phyloP scores from a whole-genome alignment of 2,113 vertebrate species.

The Pelmatolapia mariae region DNA sequence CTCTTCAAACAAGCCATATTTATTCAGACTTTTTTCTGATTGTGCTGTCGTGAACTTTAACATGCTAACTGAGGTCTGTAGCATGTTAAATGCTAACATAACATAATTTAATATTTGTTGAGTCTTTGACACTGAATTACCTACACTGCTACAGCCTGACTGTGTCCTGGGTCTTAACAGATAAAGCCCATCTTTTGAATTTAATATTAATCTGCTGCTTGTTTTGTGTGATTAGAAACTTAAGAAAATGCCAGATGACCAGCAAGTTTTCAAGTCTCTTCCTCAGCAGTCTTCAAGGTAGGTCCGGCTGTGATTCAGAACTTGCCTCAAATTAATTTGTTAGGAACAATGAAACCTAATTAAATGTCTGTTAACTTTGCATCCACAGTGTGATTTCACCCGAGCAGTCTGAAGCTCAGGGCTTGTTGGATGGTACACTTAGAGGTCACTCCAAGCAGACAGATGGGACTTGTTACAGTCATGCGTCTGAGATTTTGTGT shows the following conservation, averaged over 20 bases:
- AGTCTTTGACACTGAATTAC: background rate
- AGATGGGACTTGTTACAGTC: background rate
- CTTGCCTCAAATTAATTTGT: background rate
- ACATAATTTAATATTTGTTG: background rate
- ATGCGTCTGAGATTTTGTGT: background rate
- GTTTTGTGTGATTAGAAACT: conserved; percentile 11
- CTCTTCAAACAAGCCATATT: background rate
- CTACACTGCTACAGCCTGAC: background rate
- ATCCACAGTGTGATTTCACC: background rate
- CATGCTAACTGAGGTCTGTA: background rate
- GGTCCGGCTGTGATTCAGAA: background rate
- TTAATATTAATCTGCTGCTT: background rate
- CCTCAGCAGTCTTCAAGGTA: conserved; percentile 2
- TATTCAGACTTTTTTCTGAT: background rate
- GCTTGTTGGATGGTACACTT: background rate
- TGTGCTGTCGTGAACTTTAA: background rate
- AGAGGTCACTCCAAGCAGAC: background rate
- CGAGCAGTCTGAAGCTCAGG: background rate
- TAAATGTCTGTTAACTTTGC: background rate
- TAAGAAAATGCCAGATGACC: background rate
- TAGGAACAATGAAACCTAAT: background rate
- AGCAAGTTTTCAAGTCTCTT: background rate
- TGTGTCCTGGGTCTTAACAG: background rate
- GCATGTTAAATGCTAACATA: background rate
- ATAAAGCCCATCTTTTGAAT: background rate